Base-by-base conservation (phyloP, 2,888 invertebrate genomes). In the Spialia ferax region DNA sequence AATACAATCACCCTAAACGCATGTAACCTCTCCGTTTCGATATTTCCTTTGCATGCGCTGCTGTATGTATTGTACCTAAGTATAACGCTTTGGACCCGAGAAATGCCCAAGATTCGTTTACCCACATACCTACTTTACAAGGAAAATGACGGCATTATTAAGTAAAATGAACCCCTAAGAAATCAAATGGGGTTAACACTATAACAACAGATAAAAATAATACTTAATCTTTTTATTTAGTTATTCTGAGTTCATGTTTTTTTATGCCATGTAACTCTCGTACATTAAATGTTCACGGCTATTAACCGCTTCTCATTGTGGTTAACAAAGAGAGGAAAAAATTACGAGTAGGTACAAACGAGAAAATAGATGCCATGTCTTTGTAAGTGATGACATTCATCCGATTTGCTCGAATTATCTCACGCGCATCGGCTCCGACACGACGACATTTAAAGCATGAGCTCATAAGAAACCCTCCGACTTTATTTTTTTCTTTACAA, bases 351-450 rank as follows among this genome's bases (percentile, higher is more conserved):
- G n/a, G n/a, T 69, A 71, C 72, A 68, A 76, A 73, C 74, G 69
- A 66, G 68, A 74, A 73, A 78, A 77, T 75, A 72, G 70, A 74
- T 71, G 73, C 63, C 69, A 62, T 63, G 70, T 76, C 78, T 82
- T 84, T 82, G 79, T 76, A 80, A 79, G 79, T 79, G 81, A 81
- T 75, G 80, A 77, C 79, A 75, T 77, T 89, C 85, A 90, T 89
- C 87, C 83, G 84, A 84, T 87, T 86, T 82, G 78, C 75, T 74
- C 71, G 75, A 75, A 79, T 85, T 81, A 82, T 85, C 82, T 82
- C 86, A 85, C 85, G 85, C 71, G 69, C 71, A 71, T 56, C 35
- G 32, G 26, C 26, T 55, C 48, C 61, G 18, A 56, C 38, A 38
- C 32, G 11, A 55, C 60, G 66, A 29, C 29, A 32, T 66, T 60